Evolutionary conservation across 2,888 invertebrate genomes (phyloP), one percentile per base, ranked within the genome.

Genomic region (Pachycephus smyrnensis): DNA sequence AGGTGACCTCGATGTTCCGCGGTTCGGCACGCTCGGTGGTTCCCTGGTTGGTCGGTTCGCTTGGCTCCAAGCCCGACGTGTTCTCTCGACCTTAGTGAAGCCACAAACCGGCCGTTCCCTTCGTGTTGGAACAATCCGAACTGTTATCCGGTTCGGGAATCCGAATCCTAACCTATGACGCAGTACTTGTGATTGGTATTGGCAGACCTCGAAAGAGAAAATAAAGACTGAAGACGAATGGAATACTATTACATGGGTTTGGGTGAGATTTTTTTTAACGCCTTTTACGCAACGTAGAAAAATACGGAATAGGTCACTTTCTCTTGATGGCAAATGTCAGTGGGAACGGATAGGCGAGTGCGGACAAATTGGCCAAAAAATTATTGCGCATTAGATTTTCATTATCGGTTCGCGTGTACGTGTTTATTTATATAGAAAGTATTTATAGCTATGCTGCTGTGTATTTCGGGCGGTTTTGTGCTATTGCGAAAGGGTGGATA

Each of bases 1-100:
- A 79, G 80, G 81, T 80, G 85, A 85, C 85, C 85, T 80, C 85
- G 84, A 73, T 73, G 79, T 75, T 69, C 74, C 76, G 78, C 69
- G 78, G 76, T 40, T 76, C 77, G 82, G 78, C 80, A 83, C 80
- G 82, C 73, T 76, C 77, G 76, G 78, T 83, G 83, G 69, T 69
- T 73, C 78, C 55, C 1, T 55, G 55, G 55, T 23, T 55, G 55
- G 71, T 80, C 71, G 71, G 37, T 30, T 75, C 23, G 68, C 33
- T 77, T 77, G 77, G 77, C 77, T 77, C 40, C 31, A 31, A 69
- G 86, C 85, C 85, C 85, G 86, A 83, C 55, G 55, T 40, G 81
- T 79, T 76, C 78, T 75, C 79, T 79, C 85, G 85, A 84, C 84
- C 81, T 83, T 79, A 55, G 69, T 35, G 69, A 33, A 32, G 36